Percentiles rank a stretch among this genome's conserved stretches.
Evolutionary conservation across 2,888 invertebrate species (phyloP).

Genomic region (Alviniconcha strummeri): DNA sequence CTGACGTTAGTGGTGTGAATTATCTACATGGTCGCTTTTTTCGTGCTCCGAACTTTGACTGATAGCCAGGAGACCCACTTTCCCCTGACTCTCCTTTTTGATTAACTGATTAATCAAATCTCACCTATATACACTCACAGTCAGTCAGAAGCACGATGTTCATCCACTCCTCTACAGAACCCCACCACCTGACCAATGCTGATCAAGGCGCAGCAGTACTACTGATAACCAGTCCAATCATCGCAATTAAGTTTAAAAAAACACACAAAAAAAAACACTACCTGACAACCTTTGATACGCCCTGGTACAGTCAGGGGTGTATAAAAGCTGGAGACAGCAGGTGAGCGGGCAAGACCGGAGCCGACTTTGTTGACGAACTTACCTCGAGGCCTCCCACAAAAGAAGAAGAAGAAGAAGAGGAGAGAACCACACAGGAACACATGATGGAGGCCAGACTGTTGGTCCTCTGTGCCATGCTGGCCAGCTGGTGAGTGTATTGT

Average conservation of each 20-base stretch:
- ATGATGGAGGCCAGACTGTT: constrained; percentile 38
- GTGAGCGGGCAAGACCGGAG: not conserved
- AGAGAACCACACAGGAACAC: constrained; percentile 26
- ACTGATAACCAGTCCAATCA: too few species aligned
- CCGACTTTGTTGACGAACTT: not conserved
- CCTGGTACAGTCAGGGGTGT: not conserved
- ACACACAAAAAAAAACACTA: too few species aligned
- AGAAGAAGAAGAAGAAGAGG: constrained; percentile 3
- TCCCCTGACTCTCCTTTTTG: not conserved
- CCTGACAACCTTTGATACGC: not conserved
- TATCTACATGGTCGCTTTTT: too few species aligned
- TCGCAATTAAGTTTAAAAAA: too few species aligned
- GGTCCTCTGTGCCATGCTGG: constrained; percentile 43
- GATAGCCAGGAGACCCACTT: not conserved
- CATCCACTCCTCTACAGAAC: too few species aligned
- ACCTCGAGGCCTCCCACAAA: not conserved
- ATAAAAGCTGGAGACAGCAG: not conserved
- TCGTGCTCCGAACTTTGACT: too few species aligned
- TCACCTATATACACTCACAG: not conserved
- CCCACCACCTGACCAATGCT: too few species aligned
- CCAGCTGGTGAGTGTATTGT: constrained; percentile 38
- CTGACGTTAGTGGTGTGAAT: too few species aligned
- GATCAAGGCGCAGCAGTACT: too few species aligned
- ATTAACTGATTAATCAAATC: too few species aligned
- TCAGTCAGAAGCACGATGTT: not conserved